Evolutionary conservation across 1,140 invertebrate genomes (phyloP).

Genomic region (Drosophila parvula): DNA sequence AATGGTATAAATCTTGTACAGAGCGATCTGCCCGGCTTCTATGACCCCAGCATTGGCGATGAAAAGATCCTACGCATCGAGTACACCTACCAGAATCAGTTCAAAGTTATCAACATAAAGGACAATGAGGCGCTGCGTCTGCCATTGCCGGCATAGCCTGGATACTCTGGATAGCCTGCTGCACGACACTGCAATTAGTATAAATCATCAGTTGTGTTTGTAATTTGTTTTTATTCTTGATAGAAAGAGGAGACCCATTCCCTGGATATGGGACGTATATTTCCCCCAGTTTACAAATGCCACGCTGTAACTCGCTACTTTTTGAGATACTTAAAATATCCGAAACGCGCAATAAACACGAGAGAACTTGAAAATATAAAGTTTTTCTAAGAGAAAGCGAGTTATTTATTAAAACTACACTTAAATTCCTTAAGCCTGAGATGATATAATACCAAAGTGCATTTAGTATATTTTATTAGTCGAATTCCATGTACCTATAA

Average conservation of each 20-base stretch:
- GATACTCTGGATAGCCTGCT: constrained; percentile 1
- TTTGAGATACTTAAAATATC: constrained; percentile 25
- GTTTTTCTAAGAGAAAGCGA: not conserved
- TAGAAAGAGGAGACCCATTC: constrained; percentile 52
- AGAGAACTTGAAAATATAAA: not conserved
- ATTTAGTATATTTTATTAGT: not conserved
- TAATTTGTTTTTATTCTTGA: constrained; percentile 72
- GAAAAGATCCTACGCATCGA: constrained; percentile 94
- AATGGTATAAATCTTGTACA: constrained; percentile 81
- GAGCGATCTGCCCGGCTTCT: constrained; percentile 98
- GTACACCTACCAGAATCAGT: constrained; percentile 92
- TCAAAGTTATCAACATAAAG: constrained; percentile 91
- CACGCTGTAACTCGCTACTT: constrained; percentile 31
- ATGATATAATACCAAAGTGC: not conserved
- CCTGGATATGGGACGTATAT: constrained; percentile 35
- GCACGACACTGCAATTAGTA: constrained; percentile 49
- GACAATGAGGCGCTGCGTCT: constrained; percentile 92
- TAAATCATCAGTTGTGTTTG: constrained; percentile 76
- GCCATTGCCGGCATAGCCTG: constrained; percentile 88
- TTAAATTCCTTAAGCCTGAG: not conserved
- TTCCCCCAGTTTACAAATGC: constrained; percentile 34
- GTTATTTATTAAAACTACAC: not conserved
- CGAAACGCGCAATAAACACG: constrained; percentile 22
- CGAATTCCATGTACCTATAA: too few species aligned
- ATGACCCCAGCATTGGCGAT: constrained; percentile 97